phyloP scores from a whole-genome alignment of 2,797 vertebrate species.

The Synaphobranchus kaupii region DNA sequence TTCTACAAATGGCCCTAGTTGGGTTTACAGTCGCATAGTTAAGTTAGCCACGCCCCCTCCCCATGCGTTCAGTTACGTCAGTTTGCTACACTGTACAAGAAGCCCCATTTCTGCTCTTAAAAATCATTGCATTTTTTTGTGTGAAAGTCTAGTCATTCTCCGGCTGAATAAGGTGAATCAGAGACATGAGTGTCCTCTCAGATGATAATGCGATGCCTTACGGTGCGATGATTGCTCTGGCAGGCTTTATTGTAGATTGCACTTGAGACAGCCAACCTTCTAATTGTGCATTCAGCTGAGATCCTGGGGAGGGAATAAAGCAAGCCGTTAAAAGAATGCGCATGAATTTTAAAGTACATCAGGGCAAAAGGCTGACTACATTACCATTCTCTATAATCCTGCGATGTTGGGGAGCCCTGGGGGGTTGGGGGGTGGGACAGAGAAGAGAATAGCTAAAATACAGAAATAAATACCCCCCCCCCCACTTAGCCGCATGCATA shows the following conservation, averaged over 20 bases:
- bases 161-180: neutral
- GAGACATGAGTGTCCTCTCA: neutral
- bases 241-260: slow-evolving; percentile 90
- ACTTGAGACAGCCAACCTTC: slow-evolving; percentile 98
- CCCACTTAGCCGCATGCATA: neutral
- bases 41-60: neutral
- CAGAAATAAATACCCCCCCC: neutral
- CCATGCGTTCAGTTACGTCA: neutral
- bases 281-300: slow-evolving; percentile 95
- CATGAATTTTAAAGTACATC: slow-evolving; percentile 9
- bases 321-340: slow-evolving; percentile 25
- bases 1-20: neutral
- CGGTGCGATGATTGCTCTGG: slow-evolving; percentile 98
- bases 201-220: slow-evolving; percentile 61
- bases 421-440: neutral
- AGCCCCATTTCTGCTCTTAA: neutral
- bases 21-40: neutral
- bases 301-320: slow-evolving; percentile 72
- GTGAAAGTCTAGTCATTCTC: neutral
- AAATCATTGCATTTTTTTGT: neutral
- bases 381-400: slow-evolving; percentile 13
- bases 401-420: neutral
- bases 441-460: neutral
- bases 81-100: neutral
- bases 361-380: slow-evolving; percentile 9